Conservation (phyloP, 2,797 vertebrate species). For the Garrulus glandarius region DNA sequence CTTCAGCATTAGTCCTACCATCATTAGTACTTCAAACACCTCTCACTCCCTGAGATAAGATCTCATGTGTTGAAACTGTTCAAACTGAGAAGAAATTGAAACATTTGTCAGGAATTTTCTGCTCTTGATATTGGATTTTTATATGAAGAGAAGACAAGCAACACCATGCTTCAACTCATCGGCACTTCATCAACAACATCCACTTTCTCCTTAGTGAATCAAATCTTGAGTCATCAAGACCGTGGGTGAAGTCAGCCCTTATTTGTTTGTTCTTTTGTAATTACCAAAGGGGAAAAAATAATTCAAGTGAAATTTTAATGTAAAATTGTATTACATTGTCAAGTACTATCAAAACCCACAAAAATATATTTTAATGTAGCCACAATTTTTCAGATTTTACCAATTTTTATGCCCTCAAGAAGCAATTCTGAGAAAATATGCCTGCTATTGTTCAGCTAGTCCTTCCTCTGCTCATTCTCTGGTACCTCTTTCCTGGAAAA, state of each 20-base stretch:
- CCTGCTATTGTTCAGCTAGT: neutral
- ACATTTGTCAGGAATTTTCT: neutral
- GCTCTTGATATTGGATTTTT: neutral
- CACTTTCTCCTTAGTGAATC: neutral
- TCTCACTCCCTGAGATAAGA: neutral
- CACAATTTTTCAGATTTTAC: neutral
- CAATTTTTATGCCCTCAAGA: neutral
- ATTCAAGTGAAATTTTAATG: neutral
- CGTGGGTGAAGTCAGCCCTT: neutral
- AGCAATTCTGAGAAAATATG: neutral
- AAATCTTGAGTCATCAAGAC: neutral
- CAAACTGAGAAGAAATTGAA: neutral
- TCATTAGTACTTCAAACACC: neutral
- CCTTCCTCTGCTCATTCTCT: neutral
- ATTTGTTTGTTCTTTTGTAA: neutral
- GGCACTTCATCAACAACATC: neutral
- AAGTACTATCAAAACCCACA: neutral
- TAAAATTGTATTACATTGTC: neutral
- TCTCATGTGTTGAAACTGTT: neutral
- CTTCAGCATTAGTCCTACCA: neutral
- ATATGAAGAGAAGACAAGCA: neutral
- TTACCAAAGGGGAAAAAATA: neutral
- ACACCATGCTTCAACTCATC: neutral
- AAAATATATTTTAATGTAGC: neutral
- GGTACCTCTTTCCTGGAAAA: neutral